Base-by-base conservation (phyloP, 2,797 vertebrate genomes). In the Eospalax fontanierii region DNA sequence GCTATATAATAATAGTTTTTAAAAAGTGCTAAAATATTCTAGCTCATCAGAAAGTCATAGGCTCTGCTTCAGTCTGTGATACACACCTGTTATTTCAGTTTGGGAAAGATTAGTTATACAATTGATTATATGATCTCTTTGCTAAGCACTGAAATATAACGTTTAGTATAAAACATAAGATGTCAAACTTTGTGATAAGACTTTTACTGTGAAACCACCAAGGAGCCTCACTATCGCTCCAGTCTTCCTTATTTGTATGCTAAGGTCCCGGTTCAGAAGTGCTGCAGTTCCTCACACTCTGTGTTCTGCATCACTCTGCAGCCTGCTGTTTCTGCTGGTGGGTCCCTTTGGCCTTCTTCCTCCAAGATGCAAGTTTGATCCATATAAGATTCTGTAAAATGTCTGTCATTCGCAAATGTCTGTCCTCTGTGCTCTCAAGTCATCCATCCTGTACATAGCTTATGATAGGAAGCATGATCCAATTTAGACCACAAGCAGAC, bases 1-100 rank as follows among this genome's bases (percentile, higher is more conserved):
- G 61, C 88, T 46, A 24, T 7, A 38, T 73, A 78, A 71, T 63
- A 74, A 78, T 70, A 43, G 83, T 61, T 89, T n/a, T 50, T 54
- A n/a, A 88, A 87, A 82, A 22, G 71, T 83, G 57, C 54, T 89
- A 73, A 88, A 91, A 87, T 40, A 38, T 16, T 90, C 65, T 33
- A 19, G 28, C 71, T 94, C 78, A 57, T 82, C 59, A 76, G 54
- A 82, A 91, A 85, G 6, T 63, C 35, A 14, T 1, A 16, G 65
- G 4, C 24, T 24, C 35, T 18, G 2, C 15, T 83, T 90, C 46
- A 10, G 40, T 8, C 81, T 40, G 38, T 66, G 46, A 93, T 30
- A 79, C 61, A 65, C 19, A 50, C 71, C 46, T 74, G 4, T 38
- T 63, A 91, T 75, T 90, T 91, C 24, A 35, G 30, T 66, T 57